Percentiles rank a stretch among this genome's conserved stretches.
Conservation (phyloP, 2,888 invertebrate genomes). For the Scelioninae gen. 2 region DNA sequence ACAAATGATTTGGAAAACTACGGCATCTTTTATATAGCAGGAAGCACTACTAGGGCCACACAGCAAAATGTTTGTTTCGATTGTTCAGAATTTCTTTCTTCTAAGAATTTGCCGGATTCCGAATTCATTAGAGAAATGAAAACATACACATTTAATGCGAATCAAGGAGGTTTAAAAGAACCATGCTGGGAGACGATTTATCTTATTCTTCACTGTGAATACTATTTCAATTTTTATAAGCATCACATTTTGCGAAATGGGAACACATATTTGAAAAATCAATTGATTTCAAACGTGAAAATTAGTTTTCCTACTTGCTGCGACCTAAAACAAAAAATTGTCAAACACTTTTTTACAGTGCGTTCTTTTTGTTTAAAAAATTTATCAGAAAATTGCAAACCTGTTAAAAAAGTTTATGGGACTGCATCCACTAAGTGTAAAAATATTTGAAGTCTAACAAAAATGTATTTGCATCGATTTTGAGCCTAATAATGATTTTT, state of each 20-base stretch:
- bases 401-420: conserved; percentile 7
- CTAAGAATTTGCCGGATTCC: too few relatives aligned
- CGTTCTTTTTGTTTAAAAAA: conserved; percentile 16
- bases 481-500: too few relatives aligned
- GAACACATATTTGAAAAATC: too few relatives aligned
- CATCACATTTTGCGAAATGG: too few relatives aligned
- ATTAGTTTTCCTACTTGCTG: conserved; percentile 17
- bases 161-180: conserved; percentile 30
- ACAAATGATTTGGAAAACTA: too few relatives aligned
- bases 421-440: conserved; percentile 20
- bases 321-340: conserved; percentile 12
- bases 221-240: too few relatives aligned
- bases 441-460: conserved; percentile 3
- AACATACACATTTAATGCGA: conserved; percentile 3
- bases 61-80: too few relatives aligned
- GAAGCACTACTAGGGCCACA: too few relatives aligned
- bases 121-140: too few relatives aligned
- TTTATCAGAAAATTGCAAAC: conserved; percentile 21
- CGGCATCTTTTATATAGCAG: too few relatives aligned
- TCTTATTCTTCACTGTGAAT: conserved; percentile 22
- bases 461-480: too few relatives aligned
- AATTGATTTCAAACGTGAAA: conserved; percentile 4
- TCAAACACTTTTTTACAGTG: conserved; percentile 20
- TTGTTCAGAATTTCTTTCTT: too few relatives aligned
- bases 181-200: conserved; percentile 17